Conservation (phyloP, 1,140 invertebrate species). For the Cotesia vestalis region DNA sequence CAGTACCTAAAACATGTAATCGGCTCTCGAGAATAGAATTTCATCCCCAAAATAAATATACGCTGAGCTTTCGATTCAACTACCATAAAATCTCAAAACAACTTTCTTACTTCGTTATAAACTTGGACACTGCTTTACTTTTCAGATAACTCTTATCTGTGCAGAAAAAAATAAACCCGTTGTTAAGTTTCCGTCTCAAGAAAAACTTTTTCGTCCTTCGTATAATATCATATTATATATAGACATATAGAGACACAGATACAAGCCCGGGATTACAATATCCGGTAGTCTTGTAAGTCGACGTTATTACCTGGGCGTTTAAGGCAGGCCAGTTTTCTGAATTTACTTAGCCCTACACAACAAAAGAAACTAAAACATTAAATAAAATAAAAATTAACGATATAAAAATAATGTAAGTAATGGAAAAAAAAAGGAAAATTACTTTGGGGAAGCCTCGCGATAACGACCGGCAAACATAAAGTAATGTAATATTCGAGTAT, state of each 20-base stretch:
- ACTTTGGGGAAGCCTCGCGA: slow-evolving; percentile 35
- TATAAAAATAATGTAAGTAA: slow-evolving; percentile 10
- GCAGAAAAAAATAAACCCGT: slow-evolving; percentile 2
- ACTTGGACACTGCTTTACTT: slow-evolving; percentile 4
- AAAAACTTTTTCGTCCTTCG: slow-evolving; percentile 14
- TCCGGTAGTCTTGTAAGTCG: slow-evolving; percentile 21
- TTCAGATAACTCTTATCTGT: slow-evolving; percentile 15
- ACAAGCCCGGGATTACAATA: neutral
- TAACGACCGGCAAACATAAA: slow-evolving; percentile 37
- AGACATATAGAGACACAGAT: neutral
- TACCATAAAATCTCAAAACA: neutral
- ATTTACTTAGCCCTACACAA: neutral
- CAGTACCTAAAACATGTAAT: too few species aligned
- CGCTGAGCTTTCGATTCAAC: neutral
- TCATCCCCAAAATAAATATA: neutral
- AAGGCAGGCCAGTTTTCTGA: too few species aligned
- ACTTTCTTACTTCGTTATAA: slow-evolving; percentile 13
- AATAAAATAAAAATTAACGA: neutral
- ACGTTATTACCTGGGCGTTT: slow-evolving; percentile 31
- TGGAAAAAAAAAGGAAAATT: slow-evolving; percentile 26
- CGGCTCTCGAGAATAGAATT: too few species aligned
- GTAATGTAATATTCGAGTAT: slow-evolving; percentile 45
- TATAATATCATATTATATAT: neutral
- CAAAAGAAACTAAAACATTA: neutral
- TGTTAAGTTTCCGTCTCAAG: slow-evolving; percentile 5